Evolutionary conservation across 2,113 vertebrate species (phyloP), one percentile per base, ranked within the genome.

Genomic region (Montifringilla adamsi): DNA sequence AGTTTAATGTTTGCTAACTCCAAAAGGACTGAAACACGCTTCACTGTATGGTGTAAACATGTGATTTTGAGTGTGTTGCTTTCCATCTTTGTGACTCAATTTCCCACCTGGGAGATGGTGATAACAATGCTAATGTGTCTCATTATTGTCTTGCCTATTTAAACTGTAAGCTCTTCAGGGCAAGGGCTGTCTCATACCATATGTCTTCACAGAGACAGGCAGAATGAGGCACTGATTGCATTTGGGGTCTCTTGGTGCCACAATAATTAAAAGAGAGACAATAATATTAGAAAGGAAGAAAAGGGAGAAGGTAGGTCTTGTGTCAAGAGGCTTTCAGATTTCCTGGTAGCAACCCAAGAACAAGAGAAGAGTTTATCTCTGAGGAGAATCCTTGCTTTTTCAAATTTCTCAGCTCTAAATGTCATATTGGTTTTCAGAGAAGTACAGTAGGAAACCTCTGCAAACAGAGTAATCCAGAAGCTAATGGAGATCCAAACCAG

Each of bases 241-340:
- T 94, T 94, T 90, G 72, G 90, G 93, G 93, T 96, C 94, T 94
- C 94, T 80, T 92, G 96, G 68, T 96, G 92, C 93, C 88, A 84
- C 83, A 94, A 92, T 97, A 97, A 97, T 97, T 96, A 95, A 96
- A 96, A 96, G 83, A 92, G 68, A 96, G 85, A 75, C 85, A 94
- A 95, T 94, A 96, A 92, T 97, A 96, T 95, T 87, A 86, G 85
- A 93, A 97, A 95, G 56, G 26, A 88, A 93, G 73, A 87, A 87
- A 93, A 94, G 20, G 49, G 49, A 53, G 79, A 94, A 93, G 93
- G 90, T 90, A 92, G 88, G 77, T 93, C 83, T 93, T 28, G 85
- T 89, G 37, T 56, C 94, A 89, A 72, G 93, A 90, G 92, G 52
- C 44, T 84, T 93, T 46, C 60, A 60, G 44, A 92, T 81, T 96